phyloP scores from a whole-genome alignment of 2,888 invertebrate species.

The Unio pictorum region DNA sequence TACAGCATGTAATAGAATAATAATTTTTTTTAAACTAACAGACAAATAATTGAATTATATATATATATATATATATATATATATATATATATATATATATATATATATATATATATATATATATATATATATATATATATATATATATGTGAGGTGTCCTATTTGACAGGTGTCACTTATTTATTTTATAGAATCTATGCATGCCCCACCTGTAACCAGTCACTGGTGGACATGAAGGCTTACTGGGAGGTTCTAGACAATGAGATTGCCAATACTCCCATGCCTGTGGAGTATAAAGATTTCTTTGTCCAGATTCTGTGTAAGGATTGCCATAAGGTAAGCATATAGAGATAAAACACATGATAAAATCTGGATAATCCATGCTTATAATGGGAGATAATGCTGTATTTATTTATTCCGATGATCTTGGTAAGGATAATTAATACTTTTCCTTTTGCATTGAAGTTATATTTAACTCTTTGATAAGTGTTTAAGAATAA shows the following conservation, averaged over 20 bases:
- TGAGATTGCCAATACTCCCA: constrained; percentile 85
- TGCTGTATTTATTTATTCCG: neutral
- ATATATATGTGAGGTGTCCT: too few species aligned
- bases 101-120: too few species aligned
- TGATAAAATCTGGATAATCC: neutral
- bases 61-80: too few species aligned
- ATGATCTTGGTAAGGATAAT: too few species aligned
- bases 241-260: constrained; percentile 87
- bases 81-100: too few species aligned
- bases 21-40: too few species aligned
- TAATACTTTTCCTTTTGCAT: too few species aligned
- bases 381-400: neutral
- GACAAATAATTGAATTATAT: too few species aligned
- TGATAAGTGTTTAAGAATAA: too few species aligned
- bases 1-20: too few species aligned
- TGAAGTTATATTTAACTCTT: too few species aligned
- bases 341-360: neutral
- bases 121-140: too few species aligned
- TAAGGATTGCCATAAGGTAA: constrained; percentile 92
- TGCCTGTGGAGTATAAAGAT: constrained; percentile 87
- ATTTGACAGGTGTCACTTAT: neutral
- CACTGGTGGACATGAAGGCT: constrained; percentile 87
- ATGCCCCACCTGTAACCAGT: constrained; percentile 90
- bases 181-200: constrained; percentile 82
- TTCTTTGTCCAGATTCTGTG: constrained; percentile 87